Conservation (phyloP, 1,140 invertebrate species). For the Subanguina moxae region DNA sequence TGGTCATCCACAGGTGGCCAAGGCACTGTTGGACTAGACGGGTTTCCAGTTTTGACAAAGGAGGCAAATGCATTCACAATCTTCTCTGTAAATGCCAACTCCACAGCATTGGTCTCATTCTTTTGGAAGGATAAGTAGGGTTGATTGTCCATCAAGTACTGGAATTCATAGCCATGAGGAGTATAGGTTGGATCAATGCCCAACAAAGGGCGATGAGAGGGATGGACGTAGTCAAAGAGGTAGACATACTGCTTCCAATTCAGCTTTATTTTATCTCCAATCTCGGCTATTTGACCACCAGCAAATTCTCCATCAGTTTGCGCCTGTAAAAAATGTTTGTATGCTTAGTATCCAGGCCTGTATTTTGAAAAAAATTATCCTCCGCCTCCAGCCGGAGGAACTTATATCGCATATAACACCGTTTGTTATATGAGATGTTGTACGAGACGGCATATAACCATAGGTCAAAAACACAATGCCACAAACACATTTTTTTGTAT, state of each 20-base stretch:
- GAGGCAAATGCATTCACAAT: neutral
- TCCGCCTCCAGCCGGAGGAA: too few species aligned
- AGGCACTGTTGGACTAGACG: neutral
- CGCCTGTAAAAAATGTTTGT: neutral
- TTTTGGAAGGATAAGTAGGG: neutral
- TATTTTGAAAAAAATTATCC: too few species aligned
- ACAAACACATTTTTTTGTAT: too few species aligned
- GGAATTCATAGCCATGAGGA: constrained; percentile 1
- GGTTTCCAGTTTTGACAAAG: neutral
- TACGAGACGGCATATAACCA: too few species aligned
- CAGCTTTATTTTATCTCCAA: neutral
- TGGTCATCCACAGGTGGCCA: neutral
- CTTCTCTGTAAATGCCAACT: neutral
- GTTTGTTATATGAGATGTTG: too few species aligned
- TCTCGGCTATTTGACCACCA: neutral
- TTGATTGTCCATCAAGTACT: neutral
- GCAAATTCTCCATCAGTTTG: neutral
- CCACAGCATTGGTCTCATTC: neutral
- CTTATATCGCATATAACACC: neutral
- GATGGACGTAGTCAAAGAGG: neutral
- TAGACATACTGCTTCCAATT: neutral
- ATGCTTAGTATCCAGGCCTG: neutral
- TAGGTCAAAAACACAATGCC: too few species aligned
- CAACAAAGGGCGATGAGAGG: neutral
- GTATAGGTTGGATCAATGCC: neutral